Percentiles rank a stretch among this genome's conserved stretches.
Conservation (phyloP, 2,113 vertebrate species). For the Sitta europaea region DNA sequence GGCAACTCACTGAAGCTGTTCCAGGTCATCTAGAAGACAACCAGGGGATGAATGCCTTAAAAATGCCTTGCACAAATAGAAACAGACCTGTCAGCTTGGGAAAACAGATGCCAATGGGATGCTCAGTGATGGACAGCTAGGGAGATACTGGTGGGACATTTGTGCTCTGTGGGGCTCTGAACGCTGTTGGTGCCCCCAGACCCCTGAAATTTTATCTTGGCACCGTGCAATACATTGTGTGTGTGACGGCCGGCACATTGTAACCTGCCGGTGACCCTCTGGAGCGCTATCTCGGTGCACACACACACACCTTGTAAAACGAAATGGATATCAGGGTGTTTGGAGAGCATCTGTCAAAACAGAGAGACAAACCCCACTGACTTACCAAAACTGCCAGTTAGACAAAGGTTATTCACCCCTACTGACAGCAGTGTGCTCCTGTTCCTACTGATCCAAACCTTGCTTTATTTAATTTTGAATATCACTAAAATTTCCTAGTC, state of each 20-base stretch:
- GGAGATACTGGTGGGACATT: not conserved
- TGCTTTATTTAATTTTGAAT: not conserved
- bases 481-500: not conserved
- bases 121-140: not conserved
- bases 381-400: not conserved
- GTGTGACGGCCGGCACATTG: not conserved
- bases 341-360: not conserved
- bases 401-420: not conserved
- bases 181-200: not conserved
- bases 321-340: conserved; percentile 20
- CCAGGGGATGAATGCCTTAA: not conserved
- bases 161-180: not conserved
- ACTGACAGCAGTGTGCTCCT: not conserved
- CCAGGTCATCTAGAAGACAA: not conserved
- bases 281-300: not conserved
- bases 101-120: not conserved
- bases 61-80: not conserved
- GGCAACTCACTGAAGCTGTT: not conserved
- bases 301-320: not conserved
- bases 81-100: not conserved
- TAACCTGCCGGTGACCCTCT: not conserved
- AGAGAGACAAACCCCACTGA: not conserved
- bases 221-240: not conserved
- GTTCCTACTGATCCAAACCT: not conserved
- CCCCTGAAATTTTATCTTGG: not conserved